Evolutionary conservation across 2,888 invertebrate species (phyloP), one percentile per base, ranked within the genome.

Genomic region (Oscheius sp.): DNA sequence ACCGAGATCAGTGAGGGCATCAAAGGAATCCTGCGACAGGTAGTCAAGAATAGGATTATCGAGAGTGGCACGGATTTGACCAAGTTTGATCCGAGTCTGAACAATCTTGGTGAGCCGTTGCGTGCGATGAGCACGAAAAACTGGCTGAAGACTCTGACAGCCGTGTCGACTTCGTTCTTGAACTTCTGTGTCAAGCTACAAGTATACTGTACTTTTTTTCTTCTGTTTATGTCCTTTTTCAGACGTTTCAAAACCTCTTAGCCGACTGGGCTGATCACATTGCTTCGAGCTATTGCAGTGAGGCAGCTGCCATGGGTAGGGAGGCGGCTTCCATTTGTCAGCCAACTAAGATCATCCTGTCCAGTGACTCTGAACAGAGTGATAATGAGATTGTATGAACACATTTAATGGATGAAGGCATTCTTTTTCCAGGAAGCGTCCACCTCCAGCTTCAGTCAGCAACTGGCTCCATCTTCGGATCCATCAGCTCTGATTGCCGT

Each of bases 141-240:
- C 89, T 94, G 94, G 92, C 92, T 94, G 84, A 90, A 90, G 59
- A 91, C 94, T 80, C 90, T 94, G 68, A 91, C 92, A 76, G 92
- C 92, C 82, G 92, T 93, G 9, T 93, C 93, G 70, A 91, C 92
- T 57, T 92, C 93, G 60, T 89, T 94, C 68, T 90, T 93, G 53
- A 92, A 92, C 77, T 91, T 95, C 76, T 92, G 95, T 73, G 92
- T 92, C 85, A 92, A 95, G 87, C 93, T 95, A 33, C 91, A 92
- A 90, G 92, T 92, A 86, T 29, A n/a, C 50, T 35, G 48, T n/a
- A 33, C 13, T 57, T 58, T 32, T 32, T 3, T 29, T 37, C 29
- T 47, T 58, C 21, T 21, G 21, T 21, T 21, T 21, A 21, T 21
- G 21, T 21, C 21, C 21, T 29, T 32, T 76, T 76, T 11, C 73